Evolutionary conservation across 2,797 vertebrate genomes (phyloP).

Genomic region (Spea hammondii): DNA sequence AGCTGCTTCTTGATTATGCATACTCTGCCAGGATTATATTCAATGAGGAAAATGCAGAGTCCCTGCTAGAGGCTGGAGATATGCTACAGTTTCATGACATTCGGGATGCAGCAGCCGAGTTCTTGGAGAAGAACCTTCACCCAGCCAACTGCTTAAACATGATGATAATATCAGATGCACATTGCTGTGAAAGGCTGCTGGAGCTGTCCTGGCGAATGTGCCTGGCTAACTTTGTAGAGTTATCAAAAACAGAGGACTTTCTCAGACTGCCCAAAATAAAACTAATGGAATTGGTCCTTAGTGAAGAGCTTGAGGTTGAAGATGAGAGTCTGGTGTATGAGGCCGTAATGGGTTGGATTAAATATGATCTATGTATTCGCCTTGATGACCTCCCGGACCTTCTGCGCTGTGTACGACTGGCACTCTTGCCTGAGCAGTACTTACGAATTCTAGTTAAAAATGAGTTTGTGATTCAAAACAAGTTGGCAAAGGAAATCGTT

Average conservation of each 20-base stretch:
- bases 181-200: conserved; percentile 77
- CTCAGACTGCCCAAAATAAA: conserved; percentile 75
- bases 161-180: conserved; percentile 82
- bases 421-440: conserved; percentile 76
- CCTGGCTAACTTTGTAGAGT: conserved; percentile 74
- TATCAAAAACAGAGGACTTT: conserved; percentile 79
- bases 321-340: conserved; percentile 82
- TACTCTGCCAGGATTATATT: conserved; percentile 80
- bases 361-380: conserved; percentile 71
- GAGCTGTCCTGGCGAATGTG: conserved; percentile 84
- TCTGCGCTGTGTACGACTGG: conserved; percentile 76
- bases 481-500: conserved; percentile 77
- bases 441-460: conserved; percentile 74
- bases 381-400: conserved; percentile 74
- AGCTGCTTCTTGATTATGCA: conserved; percentile 80
- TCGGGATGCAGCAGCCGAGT: conserved; percentile 76
- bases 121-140: conserved; percentile 82
- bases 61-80: conserved; percentile 79
- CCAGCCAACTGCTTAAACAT: conserved; percentile 82
- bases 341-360: conserved; percentile 82
- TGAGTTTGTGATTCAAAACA: conserved; percentile 80
- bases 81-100: conserved; percentile 87
- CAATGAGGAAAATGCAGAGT: conserved; percentile 84
- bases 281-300: conserved; percentile 78
- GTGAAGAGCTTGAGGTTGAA: conserved; percentile 82